phyloP scores from a whole-genome alignment of 2,113 vertebrate species.

The Craseonycteris thonglongyai region DNA sequence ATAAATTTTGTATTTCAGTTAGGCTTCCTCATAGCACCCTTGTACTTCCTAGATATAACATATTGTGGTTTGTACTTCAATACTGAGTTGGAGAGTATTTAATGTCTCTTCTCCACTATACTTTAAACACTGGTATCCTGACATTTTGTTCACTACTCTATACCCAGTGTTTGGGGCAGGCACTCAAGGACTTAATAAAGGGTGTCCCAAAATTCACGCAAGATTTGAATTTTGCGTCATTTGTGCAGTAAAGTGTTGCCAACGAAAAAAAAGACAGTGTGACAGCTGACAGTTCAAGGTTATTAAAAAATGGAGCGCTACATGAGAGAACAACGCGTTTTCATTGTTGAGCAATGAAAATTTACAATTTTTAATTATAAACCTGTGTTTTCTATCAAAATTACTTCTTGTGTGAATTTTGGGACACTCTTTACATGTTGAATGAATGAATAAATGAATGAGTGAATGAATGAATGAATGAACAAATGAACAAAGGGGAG shows the following conservation, averaged over 20 bases:
- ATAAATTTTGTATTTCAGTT: not conserved
- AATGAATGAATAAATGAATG: not conserved
- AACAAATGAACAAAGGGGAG: not conserved
- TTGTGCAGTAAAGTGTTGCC: too few relatives aligned
- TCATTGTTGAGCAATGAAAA: too few relatives aligned
- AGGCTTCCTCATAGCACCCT: not conserved
- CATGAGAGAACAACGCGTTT: too few relatives aligned
- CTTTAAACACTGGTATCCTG: not conserved
- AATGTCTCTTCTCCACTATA: not conserved
- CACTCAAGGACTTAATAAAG: not conserved
- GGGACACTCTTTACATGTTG: too few relatives aligned
- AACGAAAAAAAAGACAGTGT: too few relatives aligned
- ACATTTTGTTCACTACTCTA: not conserved
- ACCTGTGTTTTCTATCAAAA: too few relatives aligned
- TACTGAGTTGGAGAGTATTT: not conserved
- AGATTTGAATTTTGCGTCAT: too few relatives aligned
- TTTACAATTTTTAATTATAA: too few relatives aligned
- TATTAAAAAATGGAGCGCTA: too few relatives aligned
- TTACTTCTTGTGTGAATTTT: too few relatives aligned
- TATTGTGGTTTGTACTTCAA: not conserved
- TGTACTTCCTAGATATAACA: not conserved
- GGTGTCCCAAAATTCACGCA: too few relatives aligned
- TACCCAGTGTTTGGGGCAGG: not conserved
- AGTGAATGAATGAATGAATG: not conserved
- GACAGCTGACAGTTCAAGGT: too few relatives aligned